These are phyloP conservation scores for Lepidurus apus DNA, from an alignment of 1,140 invertebrate genomes.

Conservation along the genomic window DNA sequence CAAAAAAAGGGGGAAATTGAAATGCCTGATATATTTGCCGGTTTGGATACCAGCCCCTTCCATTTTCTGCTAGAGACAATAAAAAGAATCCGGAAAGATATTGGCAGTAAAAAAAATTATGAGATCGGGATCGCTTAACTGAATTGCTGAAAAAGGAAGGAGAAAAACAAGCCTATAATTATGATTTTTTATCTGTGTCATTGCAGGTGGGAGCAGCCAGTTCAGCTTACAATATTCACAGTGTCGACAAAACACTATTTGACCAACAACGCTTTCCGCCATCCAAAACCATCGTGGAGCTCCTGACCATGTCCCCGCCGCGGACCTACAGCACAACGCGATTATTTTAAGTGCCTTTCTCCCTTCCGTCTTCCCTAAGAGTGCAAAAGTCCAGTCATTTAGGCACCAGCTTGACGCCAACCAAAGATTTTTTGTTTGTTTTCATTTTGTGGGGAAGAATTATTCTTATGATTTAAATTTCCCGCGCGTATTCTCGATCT, in stretches of 20 bases:
- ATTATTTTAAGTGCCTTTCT: not conserved
- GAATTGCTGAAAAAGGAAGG: too few relatives aligned
- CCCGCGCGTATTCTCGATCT: too few relatives aligned
- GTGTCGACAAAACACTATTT: not conserved
- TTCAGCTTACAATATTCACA: not conserved
- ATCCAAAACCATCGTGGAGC: not conserved
- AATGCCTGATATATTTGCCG: not conserved
- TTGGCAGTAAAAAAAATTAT: not conserved
- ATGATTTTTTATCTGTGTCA: not conserved
- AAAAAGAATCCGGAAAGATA: not conserved
- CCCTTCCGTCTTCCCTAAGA: not conserved
- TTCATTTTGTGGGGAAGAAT: too few relatives aligned
- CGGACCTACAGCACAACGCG: not conserved
- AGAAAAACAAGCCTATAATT: too few relatives aligned
- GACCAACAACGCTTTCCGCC: not conserved
- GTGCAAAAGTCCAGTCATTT: not conserved
- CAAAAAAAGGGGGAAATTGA: not conserved
- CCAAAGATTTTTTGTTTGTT: not conserved
- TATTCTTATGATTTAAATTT: too few relatives aligned
- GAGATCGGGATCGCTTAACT: too few relatives aligned
- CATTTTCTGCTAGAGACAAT: not conserved
- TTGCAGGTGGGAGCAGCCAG: not conserved
- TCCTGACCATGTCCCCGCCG: not conserved
- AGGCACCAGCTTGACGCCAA: not conserved
- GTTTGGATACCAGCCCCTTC: not conserved